Evolutionary conservation across 2,797 vertebrate genomes (phyloP).

Genomic region (Periparus ater): DNA sequence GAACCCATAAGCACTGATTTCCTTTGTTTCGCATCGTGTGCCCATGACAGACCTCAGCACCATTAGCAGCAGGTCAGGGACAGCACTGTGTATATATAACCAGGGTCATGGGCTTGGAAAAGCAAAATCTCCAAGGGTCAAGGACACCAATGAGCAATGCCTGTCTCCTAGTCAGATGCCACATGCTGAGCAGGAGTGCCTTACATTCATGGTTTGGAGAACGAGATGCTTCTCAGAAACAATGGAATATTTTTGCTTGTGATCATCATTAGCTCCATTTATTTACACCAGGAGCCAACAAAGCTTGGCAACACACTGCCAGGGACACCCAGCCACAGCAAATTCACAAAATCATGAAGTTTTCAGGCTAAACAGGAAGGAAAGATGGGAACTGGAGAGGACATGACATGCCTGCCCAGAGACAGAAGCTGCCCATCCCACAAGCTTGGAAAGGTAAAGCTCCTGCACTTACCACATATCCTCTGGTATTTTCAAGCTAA

Average conservation of each 20-base stretch:
- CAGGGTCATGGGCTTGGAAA: fast-evolving
- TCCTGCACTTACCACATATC: neutral
- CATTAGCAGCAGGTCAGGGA: neutral
- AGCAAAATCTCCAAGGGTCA: neutral
- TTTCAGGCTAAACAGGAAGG: neutral
- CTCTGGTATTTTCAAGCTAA: neutral
- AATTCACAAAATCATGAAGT: neutral
- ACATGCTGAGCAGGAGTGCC: neutral
- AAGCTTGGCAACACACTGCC: neutral
- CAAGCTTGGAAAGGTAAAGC: neutral
- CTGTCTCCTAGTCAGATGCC: neutral
- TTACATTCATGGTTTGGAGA: neutral
- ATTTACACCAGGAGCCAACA: neutral
- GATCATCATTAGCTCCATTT: neutral
- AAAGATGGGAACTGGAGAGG: neutral
- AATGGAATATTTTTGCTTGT: neutral
- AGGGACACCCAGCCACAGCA: neutral
- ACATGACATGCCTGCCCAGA: neutral
- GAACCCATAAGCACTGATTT: neutral
- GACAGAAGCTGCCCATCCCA: neutral
- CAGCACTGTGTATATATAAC: neutral
- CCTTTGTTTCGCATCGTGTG: fast-evolving
- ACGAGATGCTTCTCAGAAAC: neutral
- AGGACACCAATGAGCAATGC: neutral
- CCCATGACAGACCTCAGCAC: fast-evolving